These are phyloP conservation scores for Entomobrya proxima DNA, from an alignment of 2,888 invertebrate species.

Conservation along the genomic window DNA sequence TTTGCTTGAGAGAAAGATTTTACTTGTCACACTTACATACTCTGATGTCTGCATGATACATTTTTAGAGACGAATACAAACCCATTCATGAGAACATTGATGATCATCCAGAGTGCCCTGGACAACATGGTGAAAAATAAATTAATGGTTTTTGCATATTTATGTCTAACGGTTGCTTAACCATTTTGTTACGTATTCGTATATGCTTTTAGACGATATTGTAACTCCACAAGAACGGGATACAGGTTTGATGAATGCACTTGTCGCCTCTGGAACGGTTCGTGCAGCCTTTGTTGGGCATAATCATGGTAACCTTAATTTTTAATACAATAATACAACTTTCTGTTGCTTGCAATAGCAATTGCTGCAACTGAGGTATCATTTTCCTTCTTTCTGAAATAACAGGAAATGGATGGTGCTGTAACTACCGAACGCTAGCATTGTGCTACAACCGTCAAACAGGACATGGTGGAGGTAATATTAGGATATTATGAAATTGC, in stretches of 20 bases:
- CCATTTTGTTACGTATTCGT: background rate
- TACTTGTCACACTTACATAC: no score
- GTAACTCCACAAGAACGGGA: conserved; percentile 70
- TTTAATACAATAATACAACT: background rate
- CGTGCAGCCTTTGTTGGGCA: conserved; percentile 70
- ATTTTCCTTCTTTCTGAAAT: no score
- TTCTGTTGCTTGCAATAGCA: no score
- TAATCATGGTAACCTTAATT: conserved; percentile 62
- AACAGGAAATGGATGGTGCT: conserved; percentile 71
- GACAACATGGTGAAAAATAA: conserved; percentile 61
- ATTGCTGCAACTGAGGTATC: no score
- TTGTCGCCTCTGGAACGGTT: conserved; percentile 58
- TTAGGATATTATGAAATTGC: no score
- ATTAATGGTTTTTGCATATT: background rate
- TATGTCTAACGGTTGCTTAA: no score
- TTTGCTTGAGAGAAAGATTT: no score
- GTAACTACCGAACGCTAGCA: conserved; percentile 60
- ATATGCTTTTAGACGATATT: conserved; percentile 64
- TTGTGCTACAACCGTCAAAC: conserved; percentile 71
- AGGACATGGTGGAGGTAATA: conserved; percentile 62
- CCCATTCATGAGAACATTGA: conserved; percentile 67
- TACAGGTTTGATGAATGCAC: conserved; percentile 68
- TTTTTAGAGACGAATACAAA: conserved; percentile 59
- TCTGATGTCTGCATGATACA: background rate
- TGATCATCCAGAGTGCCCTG: conserved; percentile 69